Conservation (phyloP, 1,140 invertebrate genomes). For the Drosophila kepulauana region DNA sequence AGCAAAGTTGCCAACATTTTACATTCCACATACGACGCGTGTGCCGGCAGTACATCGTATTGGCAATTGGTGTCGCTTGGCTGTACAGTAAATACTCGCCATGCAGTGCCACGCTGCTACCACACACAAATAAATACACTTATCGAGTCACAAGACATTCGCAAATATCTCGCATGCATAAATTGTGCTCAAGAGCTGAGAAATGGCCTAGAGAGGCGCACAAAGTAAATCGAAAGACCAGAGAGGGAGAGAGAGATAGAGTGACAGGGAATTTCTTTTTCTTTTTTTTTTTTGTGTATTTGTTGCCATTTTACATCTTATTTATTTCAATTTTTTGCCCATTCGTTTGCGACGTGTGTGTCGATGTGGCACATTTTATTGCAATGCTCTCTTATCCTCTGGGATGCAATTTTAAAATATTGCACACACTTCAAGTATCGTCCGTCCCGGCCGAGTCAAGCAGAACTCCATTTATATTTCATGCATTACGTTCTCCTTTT, state of each 20-base stretch:
- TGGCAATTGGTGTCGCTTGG: slow-evolving; percentile 67
- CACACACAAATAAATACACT: slow-evolving; percentile 72
- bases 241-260: not conserved
- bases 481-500: slow-evolving; percentile 15
- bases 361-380: slow-evolving; percentile 75
- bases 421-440: slow-evolving; percentile 47
- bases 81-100: slow-evolving; percentile 60
- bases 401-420: slow-evolving; percentile 78
- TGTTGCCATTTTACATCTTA: slow-evolving; percentile 75
- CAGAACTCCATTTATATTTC: slow-evolving; percentile 62
- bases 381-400: slow-evolving; percentile 57
- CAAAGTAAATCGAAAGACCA: not conserved
- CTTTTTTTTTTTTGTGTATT: slow-evolving; percentile 41
- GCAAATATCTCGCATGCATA: slow-evolving; percentile 75
- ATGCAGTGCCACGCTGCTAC: slow-evolving; percentile 53
- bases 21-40: slow-evolving; percentile 64
- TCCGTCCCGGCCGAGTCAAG: slow-evolving; percentile 25
- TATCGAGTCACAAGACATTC: slow-evolving; percentile 69
- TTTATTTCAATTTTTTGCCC: slow-evolving; percentile 80
- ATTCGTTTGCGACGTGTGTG: slow-evolving; percentile 69
- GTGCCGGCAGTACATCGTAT: slow-evolving; percentile 19
- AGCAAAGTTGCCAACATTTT: slow-evolving; percentile 19
- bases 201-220: not conserved
- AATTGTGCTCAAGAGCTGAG: slow-evolving; percentile 46
- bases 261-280: not conserved